Percentiles rank a stretch among this genome's conserved stretches.
Conservation (phyloP, 2,113 vertebrate species). For the Anguilla rostrata region DNA sequence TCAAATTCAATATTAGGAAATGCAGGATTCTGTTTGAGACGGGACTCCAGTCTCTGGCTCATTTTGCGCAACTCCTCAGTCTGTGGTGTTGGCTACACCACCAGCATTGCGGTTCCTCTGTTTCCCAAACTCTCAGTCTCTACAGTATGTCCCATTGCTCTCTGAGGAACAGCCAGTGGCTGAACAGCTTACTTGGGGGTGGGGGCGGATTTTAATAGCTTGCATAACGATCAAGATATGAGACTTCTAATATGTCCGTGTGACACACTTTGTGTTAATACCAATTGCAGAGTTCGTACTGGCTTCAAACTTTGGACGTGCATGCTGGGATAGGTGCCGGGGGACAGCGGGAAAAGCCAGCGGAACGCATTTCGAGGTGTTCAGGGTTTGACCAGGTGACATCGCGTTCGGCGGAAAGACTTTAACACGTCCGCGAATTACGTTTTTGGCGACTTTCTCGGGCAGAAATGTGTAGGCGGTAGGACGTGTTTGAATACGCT, state of each 20-base stretch:
- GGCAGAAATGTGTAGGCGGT: neutral
- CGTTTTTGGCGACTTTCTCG: neutral
- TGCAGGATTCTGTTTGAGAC: conserved; percentile 2
- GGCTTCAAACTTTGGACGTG: neutral
- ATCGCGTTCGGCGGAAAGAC: too few species aligned
- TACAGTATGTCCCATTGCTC: neutral
- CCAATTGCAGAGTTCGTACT: neutral
- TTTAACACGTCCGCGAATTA: too few species aligned
- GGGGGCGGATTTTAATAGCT: neutral
- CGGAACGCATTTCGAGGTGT: neutral
- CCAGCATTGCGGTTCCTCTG: neutral
- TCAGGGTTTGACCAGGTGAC: too few species aligned
- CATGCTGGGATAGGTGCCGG: neutral
- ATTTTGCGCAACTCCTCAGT: neutral
- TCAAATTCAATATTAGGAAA: neutral
- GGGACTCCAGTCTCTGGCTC: neutral
- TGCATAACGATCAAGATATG: neutral
- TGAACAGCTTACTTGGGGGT: neutral
- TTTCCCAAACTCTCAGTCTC: neutral
- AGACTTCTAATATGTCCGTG: too few species aligned
- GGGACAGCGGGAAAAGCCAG: neutral
- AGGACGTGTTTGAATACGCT: neutral
- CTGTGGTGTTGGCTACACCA: neutral
- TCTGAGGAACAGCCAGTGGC: neutral
- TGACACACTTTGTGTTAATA: neutral